Conservation (phyloP, 2,888 invertebrate species). For the Caenorhabditis sulstoni region DNA sequence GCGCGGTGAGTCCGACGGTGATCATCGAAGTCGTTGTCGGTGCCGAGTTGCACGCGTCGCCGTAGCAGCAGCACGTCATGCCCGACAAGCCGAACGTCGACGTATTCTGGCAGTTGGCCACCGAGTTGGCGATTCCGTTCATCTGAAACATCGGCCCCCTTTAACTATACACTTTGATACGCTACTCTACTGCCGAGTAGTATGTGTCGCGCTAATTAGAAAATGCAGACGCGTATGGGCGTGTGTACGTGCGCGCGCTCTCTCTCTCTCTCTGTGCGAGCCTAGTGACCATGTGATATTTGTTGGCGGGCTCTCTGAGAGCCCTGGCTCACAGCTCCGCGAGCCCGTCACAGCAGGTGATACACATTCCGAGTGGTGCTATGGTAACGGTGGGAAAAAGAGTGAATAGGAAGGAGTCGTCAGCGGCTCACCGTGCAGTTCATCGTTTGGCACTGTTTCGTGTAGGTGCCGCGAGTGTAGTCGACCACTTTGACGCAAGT, state of each 20-base stretch:
- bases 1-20: constrained; percentile 21
- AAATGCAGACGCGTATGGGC: constrained; percentile 1
- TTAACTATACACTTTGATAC: too few relatives aligned
- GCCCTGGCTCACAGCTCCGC: neutral
- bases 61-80: constrained; percentile 61
- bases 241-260: neutral
- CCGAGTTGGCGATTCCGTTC: constrained; percentile 49
- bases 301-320: constrained; percentile 28
- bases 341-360: constrained; percentile 37
- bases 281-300: constrained; percentile 28
- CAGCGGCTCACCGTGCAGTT: constrained; percentile 57
- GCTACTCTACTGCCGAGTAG: too few relatives aligned
- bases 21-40: constrained; percentile 21
- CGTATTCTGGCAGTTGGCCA: constrained; percentile 54
- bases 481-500: constrained; percentile 59
- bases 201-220: too few relatives aligned
- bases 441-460: constrained; percentile 59
- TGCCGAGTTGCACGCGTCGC: constrained; percentile 59
- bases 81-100: constrained; percentile 27
- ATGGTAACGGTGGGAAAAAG: constrained; percentile 23
- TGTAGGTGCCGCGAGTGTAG: constrained; percentile 54
- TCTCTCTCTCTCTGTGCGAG: neutral
- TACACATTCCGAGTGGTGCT: constrained; percentile 7
- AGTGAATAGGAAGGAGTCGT: too few relatives aligned
- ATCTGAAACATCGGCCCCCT: constrained; percentile 41